A percentile compares a stretch with the other conserved stretches of the same genome.
Evolutionary conservation across 2,888 invertebrate genomes (phyloP).

Genomic region (Sphaerophoria taeniata): DNA sequence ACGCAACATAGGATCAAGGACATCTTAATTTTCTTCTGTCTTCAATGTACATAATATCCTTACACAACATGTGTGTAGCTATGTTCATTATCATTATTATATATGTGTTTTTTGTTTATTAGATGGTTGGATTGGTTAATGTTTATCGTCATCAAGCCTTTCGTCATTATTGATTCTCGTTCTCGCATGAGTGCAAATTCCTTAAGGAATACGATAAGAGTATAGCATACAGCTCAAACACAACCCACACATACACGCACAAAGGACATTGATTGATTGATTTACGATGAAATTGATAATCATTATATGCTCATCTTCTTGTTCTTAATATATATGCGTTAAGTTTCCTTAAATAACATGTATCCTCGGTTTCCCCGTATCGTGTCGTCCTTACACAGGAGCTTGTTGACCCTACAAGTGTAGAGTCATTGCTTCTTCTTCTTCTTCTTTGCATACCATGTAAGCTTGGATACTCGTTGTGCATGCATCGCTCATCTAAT

Average conservation of each 20-base stretch:
- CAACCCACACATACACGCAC: neutral
- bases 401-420: slow-evolving; percentile 56
- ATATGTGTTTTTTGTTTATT: neutral
- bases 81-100: neutral
- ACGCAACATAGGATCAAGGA: slow-evolving; percentile 35
- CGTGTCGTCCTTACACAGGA: slow-evolving; percentile 7
- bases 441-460: neutral
- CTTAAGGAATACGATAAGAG: slow-evolving; percentile 49
- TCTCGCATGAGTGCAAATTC: slow-evolving; percentile 9
- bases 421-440: neutral
- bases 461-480: slow-evolving; percentile 6
- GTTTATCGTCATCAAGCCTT: slow-evolving; percentile 35
- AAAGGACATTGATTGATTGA: slow-evolving; percentile 67
- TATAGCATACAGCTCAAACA: slow-evolving; percentile 7
- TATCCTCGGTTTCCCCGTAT: neutral
- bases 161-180: slow-evolving; percentile 20
- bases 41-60: neutral
- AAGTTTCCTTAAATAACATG: neutral
- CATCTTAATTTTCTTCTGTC: neutral
- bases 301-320: slow-evolving; percentile 45
- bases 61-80: neutral
- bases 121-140: slow-evolving; percentile 1
- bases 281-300: slow-evolving; percentile 47
- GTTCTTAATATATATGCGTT: neutral
- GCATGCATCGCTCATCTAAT: slow-evolving; percentile 59